Percentiles rank a stretch among this genome's conserved stretches.
Conservation (phyloP, 2,888 invertebrate genomes). For the Epinotia bilunana region DNA sequence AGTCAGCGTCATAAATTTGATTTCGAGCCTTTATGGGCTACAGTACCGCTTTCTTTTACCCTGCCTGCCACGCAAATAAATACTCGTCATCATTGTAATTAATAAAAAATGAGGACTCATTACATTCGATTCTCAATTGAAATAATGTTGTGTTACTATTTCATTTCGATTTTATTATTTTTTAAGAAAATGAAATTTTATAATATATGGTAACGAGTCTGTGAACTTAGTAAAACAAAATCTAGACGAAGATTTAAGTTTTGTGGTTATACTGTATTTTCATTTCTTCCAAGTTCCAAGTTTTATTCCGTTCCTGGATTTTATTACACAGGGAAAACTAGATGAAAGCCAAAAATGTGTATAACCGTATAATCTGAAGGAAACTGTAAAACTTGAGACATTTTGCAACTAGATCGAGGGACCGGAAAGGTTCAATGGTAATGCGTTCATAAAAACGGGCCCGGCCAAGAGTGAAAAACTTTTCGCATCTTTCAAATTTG, state of each 20-base stretch:
- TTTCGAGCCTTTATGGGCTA: too few species aligned
- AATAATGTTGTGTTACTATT: neutral
- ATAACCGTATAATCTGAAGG: slow-evolving; percentile 21
- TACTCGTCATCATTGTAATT: too few species aligned
- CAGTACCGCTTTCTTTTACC: too few species aligned
- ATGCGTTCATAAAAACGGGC: slow-evolving; percentile 65
- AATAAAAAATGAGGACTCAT: neutral
- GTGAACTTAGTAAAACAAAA: neutral
- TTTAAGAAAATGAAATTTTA: neutral
- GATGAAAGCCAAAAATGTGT: slow-evolving; percentile 28
- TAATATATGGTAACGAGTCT: neutral
- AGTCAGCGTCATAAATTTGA: too few species aligned
- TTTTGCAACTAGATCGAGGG: slow-evolving; percentile 52
- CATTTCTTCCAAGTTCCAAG: slow-evolving; percentile 17
- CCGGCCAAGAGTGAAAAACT: slow-evolving; percentile 60
- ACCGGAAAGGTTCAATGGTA: slow-evolving; percentile 67
- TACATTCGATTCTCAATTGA: neutral
- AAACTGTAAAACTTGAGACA: slow-evolving; percentile 41
- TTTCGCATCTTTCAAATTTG: slow-evolving; percentile 68
- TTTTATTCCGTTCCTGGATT: slow-evolving; percentile 16
- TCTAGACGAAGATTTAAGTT: neutral
- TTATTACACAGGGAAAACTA: slow-evolving; percentile 14
- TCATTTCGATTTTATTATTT: neutral
- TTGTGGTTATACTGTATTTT: slow-evolving; percentile 8
- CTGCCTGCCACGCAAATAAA: too few species aligned